Evolutionary conservation across 2,113 vertebrate species (phyloP), one percentile per base, ranked within the genome.

Genomic region (Thermophis baileyi): DNA sequence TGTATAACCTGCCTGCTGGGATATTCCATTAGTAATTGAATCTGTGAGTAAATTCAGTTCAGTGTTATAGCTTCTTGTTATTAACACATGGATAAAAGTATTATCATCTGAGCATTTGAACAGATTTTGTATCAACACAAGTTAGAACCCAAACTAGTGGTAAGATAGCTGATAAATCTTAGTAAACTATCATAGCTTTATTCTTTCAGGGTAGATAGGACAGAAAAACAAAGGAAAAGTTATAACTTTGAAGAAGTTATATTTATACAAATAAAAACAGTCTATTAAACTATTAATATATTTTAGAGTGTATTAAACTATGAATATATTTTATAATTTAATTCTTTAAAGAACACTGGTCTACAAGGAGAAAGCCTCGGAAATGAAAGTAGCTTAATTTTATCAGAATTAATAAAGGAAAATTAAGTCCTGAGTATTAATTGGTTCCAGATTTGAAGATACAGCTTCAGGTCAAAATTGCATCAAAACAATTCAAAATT

Each of bases 151-250:
- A 46, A 44, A 30, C 30, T 87, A 50, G 3, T 25, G 60, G 94
- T 92, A 96, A 95, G 94, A 95, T 91, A 40, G 51, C 25, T 51
- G 54, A 49, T n/a, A 7, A 35, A 35, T 40, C 54, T 47, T 47
- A 60, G 14, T 44, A 14, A 47, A 25, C 6, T 53, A 46, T 49
- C 14, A 50, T 88, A 49, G 49, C 7, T 51, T 54, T n/a, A 47
- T 30, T n/a, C 2, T 9, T 55, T 74, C 69, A 74, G n/a, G 14
- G 2, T 16, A 92, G 54, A 85, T 55, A 27, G 46, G 93, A 90
- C 93, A 94, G 94, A 40, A 91, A 85, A 94, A 91, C 92, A 94
- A 94, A 60, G 95, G 54, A 0, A 0, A 94, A 95, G 91, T 1
- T 44, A 20, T 35, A 91, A 88, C 60, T 44, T 92, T 86, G 20